Percentiles rank a stretch among this genome's conserved stretches.
Conservation (phyloP, 2,113 vertebrate species). For the Mesocricetus auratus region DNA sequence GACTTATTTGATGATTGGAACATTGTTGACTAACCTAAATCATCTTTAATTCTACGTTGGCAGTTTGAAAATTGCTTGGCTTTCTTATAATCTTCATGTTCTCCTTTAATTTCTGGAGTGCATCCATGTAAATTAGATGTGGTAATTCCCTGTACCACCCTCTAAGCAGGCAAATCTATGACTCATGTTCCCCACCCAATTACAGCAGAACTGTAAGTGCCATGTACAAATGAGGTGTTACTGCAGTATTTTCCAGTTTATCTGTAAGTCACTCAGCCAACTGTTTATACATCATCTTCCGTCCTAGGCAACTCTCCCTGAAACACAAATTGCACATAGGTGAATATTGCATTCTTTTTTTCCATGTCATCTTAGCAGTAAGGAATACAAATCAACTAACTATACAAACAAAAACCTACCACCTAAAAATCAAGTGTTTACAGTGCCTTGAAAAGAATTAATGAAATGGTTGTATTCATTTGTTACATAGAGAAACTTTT, state of each 20-base stretch:
- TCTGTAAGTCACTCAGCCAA: conserved; percentile 16
- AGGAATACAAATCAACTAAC: not conserved
- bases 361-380: not conserved
- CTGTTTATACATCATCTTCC: conserved; percentile 7
- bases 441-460: not conserved
- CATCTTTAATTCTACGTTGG: conserved; percentile 44
- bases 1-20: not conserved
- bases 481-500: not conserved
- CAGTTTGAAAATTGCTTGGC: not conserved
- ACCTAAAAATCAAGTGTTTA: not conserved
- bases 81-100: not conserved
- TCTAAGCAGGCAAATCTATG: conserved; percentile 10
- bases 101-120: conserved; percentile 61
- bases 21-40: not conserved
- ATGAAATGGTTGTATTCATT: not conserved
- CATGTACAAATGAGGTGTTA: conserved; percentile 13
- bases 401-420: not conserved
- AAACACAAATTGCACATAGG: not conserved
- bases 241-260: not conserved
- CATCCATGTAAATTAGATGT: conserved; percentile 1
- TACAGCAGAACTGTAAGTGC: not conserved
- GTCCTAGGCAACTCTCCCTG: not conserved
- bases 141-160: conserved; percentile 26
- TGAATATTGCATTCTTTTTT: not conserved
- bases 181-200: conserved; percentile 25